phyloP scores from a whole-genome alignment of 2,113 vertebrate genomes.

The Manacus vitellinus region DNA sequence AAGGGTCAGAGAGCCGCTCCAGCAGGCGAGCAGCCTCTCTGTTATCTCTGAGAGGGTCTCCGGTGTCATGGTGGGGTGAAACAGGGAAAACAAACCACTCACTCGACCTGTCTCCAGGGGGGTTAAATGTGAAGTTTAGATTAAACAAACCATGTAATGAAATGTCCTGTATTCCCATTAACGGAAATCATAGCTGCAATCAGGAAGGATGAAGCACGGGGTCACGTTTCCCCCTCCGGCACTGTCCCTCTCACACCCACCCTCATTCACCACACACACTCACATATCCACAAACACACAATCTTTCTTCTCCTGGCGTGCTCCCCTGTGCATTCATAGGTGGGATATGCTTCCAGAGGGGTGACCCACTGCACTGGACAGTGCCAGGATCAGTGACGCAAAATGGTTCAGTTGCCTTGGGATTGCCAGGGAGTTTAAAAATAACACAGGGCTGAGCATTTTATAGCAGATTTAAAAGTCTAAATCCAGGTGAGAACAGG shows the following conservation, averaged over 20 bases:
- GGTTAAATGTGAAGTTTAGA: background rate
- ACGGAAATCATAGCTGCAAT: background rate
- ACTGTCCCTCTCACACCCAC: background rate
- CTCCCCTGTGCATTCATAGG: background rate
- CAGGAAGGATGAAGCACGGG: background rate
- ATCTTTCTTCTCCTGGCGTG: background rate
- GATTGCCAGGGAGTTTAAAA: background rate
- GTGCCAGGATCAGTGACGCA: background rate
- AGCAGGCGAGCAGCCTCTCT: background rate
- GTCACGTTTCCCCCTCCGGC: background rate
- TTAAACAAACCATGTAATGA: background rate
- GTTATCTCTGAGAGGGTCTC: background rate
- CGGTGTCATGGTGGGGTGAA: fast-evolving
- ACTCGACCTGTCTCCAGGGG: background rate
- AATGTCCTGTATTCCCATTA: background rate
- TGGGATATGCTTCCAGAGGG: fast-evolving
- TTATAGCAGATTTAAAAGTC: background rate
- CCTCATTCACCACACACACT: background rate
- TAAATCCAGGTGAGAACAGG: background rate
- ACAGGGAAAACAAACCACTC: background rate
- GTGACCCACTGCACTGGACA: background rate
- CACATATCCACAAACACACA: background rate
- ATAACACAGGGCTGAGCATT: background rate
- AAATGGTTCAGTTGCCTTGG: background rate
- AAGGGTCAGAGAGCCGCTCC: background rate